Base-by-base conservation (phyloP, 2,888 invertebrate species). In the Anarsia innoxiella region DNA sequence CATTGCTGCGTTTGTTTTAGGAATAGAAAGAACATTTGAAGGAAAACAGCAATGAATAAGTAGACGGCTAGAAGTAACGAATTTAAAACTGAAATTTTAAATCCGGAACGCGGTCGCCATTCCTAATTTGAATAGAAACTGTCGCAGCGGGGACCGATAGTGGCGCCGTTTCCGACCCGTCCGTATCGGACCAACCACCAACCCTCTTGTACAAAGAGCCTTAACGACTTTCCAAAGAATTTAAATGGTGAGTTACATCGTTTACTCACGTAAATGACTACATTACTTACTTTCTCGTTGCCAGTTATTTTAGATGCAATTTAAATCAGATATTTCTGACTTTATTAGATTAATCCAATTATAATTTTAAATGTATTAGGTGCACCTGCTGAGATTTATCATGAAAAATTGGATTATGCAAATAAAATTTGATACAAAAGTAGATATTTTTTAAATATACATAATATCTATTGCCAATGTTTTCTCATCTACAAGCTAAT, bases 81-180 rank as follows among this genome's bases (percentile, higher is more conserved):
- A 34, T 31, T 23, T 10, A 1, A 34, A 34, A 42, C 39, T 45
- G 50, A 51, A 36, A 13, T 32, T 36, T 29, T 28, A 35, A 48
- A 53, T 46, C 46, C 41, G 33, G 28, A 50, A 49, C 37, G 48
- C 40, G 52, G 49, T 53, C 32, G 51, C 53, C 49, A 50, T 49
- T 50, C 59, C 62, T 73, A 70, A 75, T 75, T 75, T 75, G 72
- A 75, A 75, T 75, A 72, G 72, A 72, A 74, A 75, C 64, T 68
- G 75, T 74, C 74, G 68, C 56, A 56, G n/a, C 58, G 59, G 53
- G 53, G 53, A 52, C 58, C 68, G 68, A 67, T 71, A 69, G 68
- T 61, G 48, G 56, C 55, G 51, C 47, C 62, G 62, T 62, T 74
- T 74, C 72, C 74, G 69, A 61, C 63, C 58, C 66, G 64, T 62